A percentile compares a stretch with the other conserved stretches of the same genome.
phyloP scores from a whole-genome alignment of 2,888 invertebrate species.

The Nipponacmea schrenckii region DNA sequence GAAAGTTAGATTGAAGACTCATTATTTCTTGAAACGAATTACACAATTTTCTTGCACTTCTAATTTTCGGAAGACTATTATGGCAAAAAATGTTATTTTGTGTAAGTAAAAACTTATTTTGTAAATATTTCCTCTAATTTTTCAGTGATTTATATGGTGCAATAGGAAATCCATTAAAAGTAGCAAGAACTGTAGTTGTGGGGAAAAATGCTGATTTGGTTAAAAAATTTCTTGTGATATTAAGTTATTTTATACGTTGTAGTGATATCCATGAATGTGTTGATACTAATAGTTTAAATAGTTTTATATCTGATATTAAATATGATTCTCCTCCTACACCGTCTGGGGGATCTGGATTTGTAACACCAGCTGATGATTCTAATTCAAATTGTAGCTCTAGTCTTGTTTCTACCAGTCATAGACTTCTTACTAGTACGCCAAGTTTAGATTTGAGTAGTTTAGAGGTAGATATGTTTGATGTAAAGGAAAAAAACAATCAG shows the following conservation, averaged over 20 bases:
- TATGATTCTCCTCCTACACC: constrained; percentile 41
- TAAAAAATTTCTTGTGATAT: constrained; percentile 79
- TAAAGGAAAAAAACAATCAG: background rate
- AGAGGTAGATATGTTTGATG: background rate
- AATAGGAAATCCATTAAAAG: constrained; percentile 80
- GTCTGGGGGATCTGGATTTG: constrained; percentile 35
- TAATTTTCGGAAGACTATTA: too few species aligned
- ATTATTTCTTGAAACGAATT: too few species aligned
- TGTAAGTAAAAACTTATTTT: too few species aligned
- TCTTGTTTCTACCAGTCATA: background rate
- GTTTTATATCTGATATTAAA: constrained; percentile 40
- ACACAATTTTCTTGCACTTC: too few species aligned
- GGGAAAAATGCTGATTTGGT: constrained; percentile 75
- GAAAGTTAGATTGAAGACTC: too few species aligned
- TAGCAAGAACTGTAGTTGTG: constrained; percentile 82
- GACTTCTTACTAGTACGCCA: background rate
- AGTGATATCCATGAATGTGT: constrained; percentile 74
- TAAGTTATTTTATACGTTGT: constrained; percentile 89
- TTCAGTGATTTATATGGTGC: constrained; percentile 83
- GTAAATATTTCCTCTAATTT: constrained; percentile 17
- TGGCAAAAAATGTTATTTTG: too few species aligned
- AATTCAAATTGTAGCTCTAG: constrained; percentile 5
- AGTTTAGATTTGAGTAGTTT: constrained; percentile 4
- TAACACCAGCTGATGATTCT: constrained; percentile 12
- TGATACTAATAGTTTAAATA: constrained; percentile 42